Percentiles rank a stretch among this genome's conserved stretches.
phyloP scores from a whole-genome alignment of 1,140 invertebrate genomes.

The Bombus waltoni region DNA sequence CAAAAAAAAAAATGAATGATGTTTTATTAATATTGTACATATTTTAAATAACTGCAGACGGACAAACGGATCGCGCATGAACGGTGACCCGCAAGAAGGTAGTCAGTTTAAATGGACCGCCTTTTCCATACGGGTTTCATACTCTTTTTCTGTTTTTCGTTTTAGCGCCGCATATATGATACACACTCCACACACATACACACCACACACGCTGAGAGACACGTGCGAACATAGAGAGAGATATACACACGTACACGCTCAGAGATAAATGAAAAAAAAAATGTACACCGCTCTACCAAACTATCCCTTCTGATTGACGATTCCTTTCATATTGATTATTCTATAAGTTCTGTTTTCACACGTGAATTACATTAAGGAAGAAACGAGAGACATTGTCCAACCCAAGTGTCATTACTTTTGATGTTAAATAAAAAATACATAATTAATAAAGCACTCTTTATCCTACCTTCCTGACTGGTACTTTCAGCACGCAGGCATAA shows the following conservation, averaged over 20 bases:
- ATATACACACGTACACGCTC: conserved; percentile 56
- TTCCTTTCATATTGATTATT: conserved; percentile 79
- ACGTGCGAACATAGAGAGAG: conserved; percentile 55
- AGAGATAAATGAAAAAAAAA: conserved; percentile 50
- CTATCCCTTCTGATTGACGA: conserved; percentile 76
- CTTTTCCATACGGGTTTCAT: conserved; percentile 58
- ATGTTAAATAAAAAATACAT: conserved; percentile 83
- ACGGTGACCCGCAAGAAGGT: conserved; percentile 62
- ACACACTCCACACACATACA: conserved; percentile 42
- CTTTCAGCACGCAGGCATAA: neutral
- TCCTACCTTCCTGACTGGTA: conserved; percentile 35
- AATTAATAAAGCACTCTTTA: conserved; percentile 75
- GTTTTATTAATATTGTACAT: conserved; percentile 82
- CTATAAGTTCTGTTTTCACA: conserved; percentile 80
- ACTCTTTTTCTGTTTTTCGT: conserved; percentile 72
- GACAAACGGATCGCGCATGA: conserved; percentile 75
- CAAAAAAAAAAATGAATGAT: conserved; percentile 72
- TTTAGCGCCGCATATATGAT: conserved; percentile 68
- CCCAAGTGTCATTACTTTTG: conserved; percentile 83
- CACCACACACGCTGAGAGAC: conserved; percentile 26
- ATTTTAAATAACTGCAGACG: conserved; percentile 81
- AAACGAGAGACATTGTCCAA: conserved; percentile 81
- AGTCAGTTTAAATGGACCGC: conserved; percentile 37
- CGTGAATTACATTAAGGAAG: conserved; percentile 75
- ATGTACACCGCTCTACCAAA: conserved; percentile 73